Evolutionary conservation across 2,113 vertebrate species (phyloP).

Genomic region (Chaetura pelagica): DNA sequence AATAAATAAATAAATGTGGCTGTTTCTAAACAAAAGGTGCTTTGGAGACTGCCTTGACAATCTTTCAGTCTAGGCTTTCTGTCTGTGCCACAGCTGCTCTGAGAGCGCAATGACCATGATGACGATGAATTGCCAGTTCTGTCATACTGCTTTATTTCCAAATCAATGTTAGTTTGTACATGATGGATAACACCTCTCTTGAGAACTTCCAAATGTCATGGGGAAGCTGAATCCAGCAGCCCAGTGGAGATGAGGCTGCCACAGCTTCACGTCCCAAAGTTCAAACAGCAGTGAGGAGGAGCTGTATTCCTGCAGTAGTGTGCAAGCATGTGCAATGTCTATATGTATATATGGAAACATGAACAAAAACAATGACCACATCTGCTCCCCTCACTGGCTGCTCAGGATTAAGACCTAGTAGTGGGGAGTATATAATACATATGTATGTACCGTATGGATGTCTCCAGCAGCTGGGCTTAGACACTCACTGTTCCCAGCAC

Average conservation of each 20-base stretch:
- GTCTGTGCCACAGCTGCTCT: not conserved
- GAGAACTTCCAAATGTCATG: not conserved
- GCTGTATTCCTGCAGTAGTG: not conserved
- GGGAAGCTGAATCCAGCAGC: not conserved
- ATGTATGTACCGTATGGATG: not conserved
- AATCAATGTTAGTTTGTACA: not conserved
- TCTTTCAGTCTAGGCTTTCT: not conserved
- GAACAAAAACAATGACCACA: not conserved
- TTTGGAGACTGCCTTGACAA: not conserved
- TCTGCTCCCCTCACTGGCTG: accelerated
- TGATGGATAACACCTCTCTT: not conserved
- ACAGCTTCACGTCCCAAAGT: not conserved
- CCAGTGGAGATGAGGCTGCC: not conserved
- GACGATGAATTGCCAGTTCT: not conserved
- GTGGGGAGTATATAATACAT: not conserved
- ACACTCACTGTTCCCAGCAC: not conserved
- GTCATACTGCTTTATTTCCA: not conserved
- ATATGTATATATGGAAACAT: not conserved
- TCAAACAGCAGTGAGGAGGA: not conserved
- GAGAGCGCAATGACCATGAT: accelerated
- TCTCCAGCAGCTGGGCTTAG: not conserved
- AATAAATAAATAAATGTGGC: no score
- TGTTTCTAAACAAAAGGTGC: not conserved
- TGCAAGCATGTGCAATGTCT: not conserved
- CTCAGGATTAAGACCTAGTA: not conserved